These are phyloP conservation scores for Poecilia velifera DNA, from an alignment of 2,797 vertebrate species.

Conservation along the genomic window DNA sequence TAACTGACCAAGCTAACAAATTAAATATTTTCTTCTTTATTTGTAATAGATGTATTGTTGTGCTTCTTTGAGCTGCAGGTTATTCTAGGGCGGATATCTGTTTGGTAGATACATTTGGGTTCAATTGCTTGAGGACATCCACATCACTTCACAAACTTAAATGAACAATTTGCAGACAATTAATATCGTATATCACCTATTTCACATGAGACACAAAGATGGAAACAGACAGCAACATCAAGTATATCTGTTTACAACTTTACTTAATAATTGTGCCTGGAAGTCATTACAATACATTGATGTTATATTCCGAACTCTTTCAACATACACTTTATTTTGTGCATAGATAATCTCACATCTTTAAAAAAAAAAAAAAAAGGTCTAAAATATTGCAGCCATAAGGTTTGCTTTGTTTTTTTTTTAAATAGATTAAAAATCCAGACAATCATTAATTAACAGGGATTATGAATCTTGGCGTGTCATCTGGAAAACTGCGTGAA, in stretches of 20 bases:
- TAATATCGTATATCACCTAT: neutral
- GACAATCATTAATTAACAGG: no score
- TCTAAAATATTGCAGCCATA: neutral
- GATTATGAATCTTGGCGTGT: slow-evolving; percentile 8
- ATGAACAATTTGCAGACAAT: neutral
- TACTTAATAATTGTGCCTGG: neutral
- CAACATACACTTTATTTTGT: neutral
- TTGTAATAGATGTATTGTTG: neutral
- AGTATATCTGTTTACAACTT: neutral
- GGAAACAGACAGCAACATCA: neutral
- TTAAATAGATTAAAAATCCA: neutral
- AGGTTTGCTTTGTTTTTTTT: neutral
- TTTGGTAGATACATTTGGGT: slow-evolving; percentile 42
- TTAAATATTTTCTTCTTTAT: neutral
- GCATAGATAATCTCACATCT: neutral
- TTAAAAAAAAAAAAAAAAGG: neutral
- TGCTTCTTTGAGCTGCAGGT: neutral
- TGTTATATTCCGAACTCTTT: neutral
- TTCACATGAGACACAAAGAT: neutral
- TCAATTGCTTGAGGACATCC: slow-evolving; percentile 44
- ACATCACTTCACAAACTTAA: neutral
- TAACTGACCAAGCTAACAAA: neutral
- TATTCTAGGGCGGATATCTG: slow-evolving; percentile 50
- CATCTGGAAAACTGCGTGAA: slow-evolving; percentile 10
- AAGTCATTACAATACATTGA: neutral